Base-by-base conservation (phyloP, 2,888 invertebrate genomes). In the Oscheius myriophilus region DNA sequence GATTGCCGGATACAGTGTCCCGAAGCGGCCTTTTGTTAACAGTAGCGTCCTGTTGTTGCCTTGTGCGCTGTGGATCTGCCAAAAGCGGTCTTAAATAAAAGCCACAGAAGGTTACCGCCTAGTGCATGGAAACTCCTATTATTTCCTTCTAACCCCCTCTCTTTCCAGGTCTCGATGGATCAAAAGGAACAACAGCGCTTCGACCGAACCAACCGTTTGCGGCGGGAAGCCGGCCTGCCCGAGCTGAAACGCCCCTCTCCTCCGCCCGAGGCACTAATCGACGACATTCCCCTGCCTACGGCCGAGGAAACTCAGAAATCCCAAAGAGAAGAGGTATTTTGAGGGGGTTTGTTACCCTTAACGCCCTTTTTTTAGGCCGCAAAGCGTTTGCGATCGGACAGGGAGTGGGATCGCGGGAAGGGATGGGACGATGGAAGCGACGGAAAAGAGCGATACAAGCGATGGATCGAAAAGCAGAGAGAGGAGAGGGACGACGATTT, bases 401-500 rank as follows among this genome's bases (percentile, higher is more conserved):
- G 83, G 11, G 83, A 83, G 61, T 83, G 83, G 83, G 83, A 83
- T 54, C 69, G 77, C 14, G 82, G 80, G 43, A 33, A 33, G 33
- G 33, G 33, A 33, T n/a, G n/a, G n/a, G 33, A 33, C 33, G 33
- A 33, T 9, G 3, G 9, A 3, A 9, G 9, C 33, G 33, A 9
- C 3, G 61, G 61, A 33, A 83, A 83, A 53, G 73, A 70, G 9
- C 65, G 70, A 1, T 79, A 78, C 73, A 71, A 65, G 14, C 64
- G 62, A 3, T 83, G 83, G 83, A 76, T 82, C 51, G 73, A 75
- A 54, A 72, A 74, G 53, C 73, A 82, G 57, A 73, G 82, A 18
- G 81, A 81, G 25, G 79, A 82, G n/a, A 74, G 83, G 2, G 78
- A 83, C 54, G 83, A 83, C 41, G 82, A 83, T 18, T 83, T 83